Conservation (phyloP, 2,113 vertebrate species). For the Misgurnus anguillicaudatus region DNA sequence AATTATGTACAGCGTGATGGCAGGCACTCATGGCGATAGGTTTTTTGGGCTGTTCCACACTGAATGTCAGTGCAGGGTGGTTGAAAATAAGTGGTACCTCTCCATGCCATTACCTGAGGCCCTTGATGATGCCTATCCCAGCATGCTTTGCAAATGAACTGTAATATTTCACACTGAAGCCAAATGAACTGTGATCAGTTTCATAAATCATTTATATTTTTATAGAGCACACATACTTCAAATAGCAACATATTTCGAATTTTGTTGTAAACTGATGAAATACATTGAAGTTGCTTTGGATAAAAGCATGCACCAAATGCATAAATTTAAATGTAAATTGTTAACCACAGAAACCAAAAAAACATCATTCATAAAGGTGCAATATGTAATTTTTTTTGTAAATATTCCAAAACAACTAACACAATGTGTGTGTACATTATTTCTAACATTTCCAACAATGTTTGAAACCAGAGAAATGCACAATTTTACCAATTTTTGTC, state of each 20-base stretch:
- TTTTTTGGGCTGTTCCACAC: conserved; percentile 46
- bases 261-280: too few relatives aligned
- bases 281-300: too few relatives aligned
- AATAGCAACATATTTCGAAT: conserved; percentile 27
- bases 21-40: conserved; percentile 63
- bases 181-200: neutral
- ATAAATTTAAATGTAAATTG: too few relatives aligned
- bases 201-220: neutral
- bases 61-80: conserved; percentile 51
- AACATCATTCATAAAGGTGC: too few relatives aligned
- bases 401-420: too few relatives aligned
- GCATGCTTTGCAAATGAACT: neutral
- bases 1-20: conserved; percentile 64
- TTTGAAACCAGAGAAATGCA: too few relatives aligned
- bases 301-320: too few relatives aligned
- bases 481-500: too few relatives aligned
- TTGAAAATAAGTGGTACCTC: conserved; percentile 54
- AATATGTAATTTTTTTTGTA: too few relatives aligned
- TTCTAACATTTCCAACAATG: too few relatives aligned
- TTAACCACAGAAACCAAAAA: too few relatives aligned
- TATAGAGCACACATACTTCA: neutral
- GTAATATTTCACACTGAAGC: neutral
- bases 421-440: too few relatives aligned
- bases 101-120: conserved; percentile 54
- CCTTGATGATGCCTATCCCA: conserved; percentile 28